A percentile compares a stretch with the other conserved stretches of the same genome.
Evolutionary conservation across 1,140 invertebrate genomes (phyloP).

Genomic region (Seison nebaliae): DNA sequence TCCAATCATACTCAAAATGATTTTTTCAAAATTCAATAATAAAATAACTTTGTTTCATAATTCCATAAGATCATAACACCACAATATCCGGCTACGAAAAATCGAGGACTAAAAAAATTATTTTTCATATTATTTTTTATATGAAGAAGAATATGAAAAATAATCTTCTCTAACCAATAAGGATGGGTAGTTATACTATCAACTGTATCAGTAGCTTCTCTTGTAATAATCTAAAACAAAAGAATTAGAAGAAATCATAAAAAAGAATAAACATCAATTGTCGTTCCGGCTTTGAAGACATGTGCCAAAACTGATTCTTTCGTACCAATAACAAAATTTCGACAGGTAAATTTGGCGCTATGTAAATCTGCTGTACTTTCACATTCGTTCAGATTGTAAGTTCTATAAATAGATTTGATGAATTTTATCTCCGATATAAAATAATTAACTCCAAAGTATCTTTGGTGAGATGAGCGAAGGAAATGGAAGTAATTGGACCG

Average conservation of each 20-base stretch:
- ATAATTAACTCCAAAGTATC: slow-evolving; percentile 2
- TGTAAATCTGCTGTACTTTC: slow-evolving; percentile 23
- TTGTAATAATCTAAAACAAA: slow-evolving; percentile 20
- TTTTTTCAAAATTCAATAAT: background rate
- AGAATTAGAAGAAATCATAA: slow-evolving; percentile 3
- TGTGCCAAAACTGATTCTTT: slow-evolving; percentile 21
- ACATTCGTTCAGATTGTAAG: slow-evolving; percentile 14
- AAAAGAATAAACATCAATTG: slow-evolving; percentile 18
- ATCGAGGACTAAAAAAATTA: slow-evolving; percentile 17
- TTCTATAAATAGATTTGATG: background rate
- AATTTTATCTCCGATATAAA: background rate
- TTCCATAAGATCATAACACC: slow-evolving; percentile 26
- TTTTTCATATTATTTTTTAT: background rate
- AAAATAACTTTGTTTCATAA: slow-evolving; percentile 23
- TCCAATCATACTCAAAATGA: background rate
- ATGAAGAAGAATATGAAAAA: background rate
- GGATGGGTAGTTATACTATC: slow-evolving; percentile 25
- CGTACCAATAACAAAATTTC: slow-evolving; percentile 25
- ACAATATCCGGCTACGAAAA: slow-evolving; percentile 24
- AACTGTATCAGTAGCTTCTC: slow-evolving; percentile 23
- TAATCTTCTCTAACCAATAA: slow-evolving; percentile 18
- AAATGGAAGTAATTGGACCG: slow-evolving; percentile 11
- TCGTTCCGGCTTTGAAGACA: slow-evolving; percentile 22
- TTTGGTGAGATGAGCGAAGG: slow-evolving; percentile 11
- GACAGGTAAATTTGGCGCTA: slow-evolving; percentile 21